These are phyloP conservation scores for Drosophila emarginata DNA, from an alignment of 2,888 invertebrate genomes.

Conservation along the genomic window DNA sequence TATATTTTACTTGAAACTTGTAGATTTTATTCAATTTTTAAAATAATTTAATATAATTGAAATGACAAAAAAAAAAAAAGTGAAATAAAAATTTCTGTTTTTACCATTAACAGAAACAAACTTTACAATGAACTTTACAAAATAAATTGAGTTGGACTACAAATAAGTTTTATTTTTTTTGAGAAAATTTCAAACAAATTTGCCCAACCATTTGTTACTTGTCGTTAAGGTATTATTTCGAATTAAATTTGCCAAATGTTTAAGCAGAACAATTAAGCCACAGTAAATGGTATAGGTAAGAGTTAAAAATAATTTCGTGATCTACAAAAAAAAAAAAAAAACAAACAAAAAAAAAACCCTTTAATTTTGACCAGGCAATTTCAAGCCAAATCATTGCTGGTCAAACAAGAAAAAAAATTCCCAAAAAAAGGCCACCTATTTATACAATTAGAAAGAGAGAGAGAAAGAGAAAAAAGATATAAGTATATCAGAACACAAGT, in stretches of 20 bases:
- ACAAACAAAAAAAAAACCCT: background rate
- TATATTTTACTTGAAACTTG: background rate
- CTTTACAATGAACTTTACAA: background rate
- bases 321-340: background rate
- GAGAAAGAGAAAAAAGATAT: conserved; percentile 21
- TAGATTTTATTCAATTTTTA: background rate
- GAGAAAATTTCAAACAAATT: background rate
- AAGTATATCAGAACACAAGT: conserved; percentile 52
- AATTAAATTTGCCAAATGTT: background rate
- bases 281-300: background rate
- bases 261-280: background rate
- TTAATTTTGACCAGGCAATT: conserved; percentile 53
- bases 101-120: background rate
- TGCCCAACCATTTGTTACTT: background rate
- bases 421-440: conserved; percentile 38
- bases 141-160: background rate
- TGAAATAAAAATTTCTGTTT: background rate
- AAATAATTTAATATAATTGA: background rate
- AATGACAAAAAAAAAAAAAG: background rate
- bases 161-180: background rate
- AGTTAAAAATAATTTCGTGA: background rate
- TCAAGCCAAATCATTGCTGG: conserved; percentile 62
- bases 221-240: too few relatives aligned
- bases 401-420: conserved; percentile 31
- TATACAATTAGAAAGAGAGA: conserved; percentile 55